Percentiles rank a stretch among this genome's conserved stretches.
Evolutionary conservation across 2,113 vertebrate genomes (phyloP).

Genomic region (Trichechus manatus): DNA sequence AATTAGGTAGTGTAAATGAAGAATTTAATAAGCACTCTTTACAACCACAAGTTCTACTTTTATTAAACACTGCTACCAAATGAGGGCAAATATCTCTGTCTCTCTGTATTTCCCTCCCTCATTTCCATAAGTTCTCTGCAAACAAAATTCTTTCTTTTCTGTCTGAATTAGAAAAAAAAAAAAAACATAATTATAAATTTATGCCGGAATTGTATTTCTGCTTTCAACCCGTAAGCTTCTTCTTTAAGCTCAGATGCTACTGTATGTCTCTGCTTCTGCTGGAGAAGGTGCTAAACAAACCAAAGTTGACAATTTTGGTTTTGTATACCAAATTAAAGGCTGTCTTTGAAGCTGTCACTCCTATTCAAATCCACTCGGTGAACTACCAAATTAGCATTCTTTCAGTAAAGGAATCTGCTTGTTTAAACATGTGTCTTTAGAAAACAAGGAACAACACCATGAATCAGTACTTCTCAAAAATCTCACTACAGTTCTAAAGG

Average conservation of each 20-base stretch:
- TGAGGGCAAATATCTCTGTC: conserved; percentile 86
- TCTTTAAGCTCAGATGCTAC: conserved; percentile 87
- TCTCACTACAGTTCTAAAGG: conserved; percentile 74
- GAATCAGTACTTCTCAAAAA: conserved; percentile 83
- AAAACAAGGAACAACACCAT: conserved; percentile 87
- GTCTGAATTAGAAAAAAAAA: conserved; percentile 80
- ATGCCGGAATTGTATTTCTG: conserved; percentile 84
- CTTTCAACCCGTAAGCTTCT: conserved; percentile 85
- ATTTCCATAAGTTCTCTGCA: conserved; percentile 84
- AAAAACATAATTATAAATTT: conserved; percentile 82
- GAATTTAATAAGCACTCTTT: conserved; percentile 93
- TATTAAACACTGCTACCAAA: conserved; percentile 89
- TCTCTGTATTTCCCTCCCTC: conserved; percentile 82
- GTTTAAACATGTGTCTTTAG: conserved; percentile 88
- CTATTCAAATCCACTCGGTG: conserved; percentile 86
- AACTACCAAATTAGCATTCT: conserved; percentile 89
- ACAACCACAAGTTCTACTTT: conserved; percentile 91
- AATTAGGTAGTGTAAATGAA: conserved; percentile 93
- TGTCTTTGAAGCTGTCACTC: conserved; percentile 90
- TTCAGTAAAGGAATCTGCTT: conserved; percentile 88
- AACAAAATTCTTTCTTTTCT: conserved; percentile 58
- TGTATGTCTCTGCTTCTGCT: conserved; percentile 88
- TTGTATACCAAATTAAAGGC: conserved; percentile 92
- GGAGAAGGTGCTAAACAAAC: conserved; percentile 88
- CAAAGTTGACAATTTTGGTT: conserved; percentile 89